Evolutionary conservation across 1,140 invertebrate species (phyloP).

Genomic region (Bathynomus jamesi): DNA sequence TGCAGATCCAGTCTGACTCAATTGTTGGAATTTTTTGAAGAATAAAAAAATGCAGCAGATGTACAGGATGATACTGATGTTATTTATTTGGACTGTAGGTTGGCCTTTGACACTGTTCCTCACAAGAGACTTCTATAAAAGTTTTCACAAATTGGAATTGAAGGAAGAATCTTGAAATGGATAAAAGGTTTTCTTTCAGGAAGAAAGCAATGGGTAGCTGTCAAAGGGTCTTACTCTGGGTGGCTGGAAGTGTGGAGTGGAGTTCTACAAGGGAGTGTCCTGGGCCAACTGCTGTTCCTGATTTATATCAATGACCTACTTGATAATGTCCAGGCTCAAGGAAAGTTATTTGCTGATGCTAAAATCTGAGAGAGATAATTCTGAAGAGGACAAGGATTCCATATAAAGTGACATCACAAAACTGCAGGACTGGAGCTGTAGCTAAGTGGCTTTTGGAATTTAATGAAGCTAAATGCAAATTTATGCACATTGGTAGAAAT

Average conservation of each 20-base stretch:
- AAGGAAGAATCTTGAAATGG: background rate
- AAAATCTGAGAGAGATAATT: too few species aligned
- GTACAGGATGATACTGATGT: background rate
- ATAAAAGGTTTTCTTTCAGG: background rate
- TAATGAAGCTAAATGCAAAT: too few species aligned
- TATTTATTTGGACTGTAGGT: constrained; percentile 11
- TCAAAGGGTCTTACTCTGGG: background rate
- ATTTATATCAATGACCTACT: too few species aligned
- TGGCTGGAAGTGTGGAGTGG: background rate
- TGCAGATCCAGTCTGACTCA: constrained; percentile 4
- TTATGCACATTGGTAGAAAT: too few species aligned
- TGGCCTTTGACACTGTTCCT: constrained; percentile 8
- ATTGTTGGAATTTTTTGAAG: background rate
- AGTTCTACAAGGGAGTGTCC: too few species aligned
- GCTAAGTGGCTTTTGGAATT: too few species aligned
- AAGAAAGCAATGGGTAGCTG: constrained; percentile 5
- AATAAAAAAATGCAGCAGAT: background rate
- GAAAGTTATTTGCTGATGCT: too few species aligned
- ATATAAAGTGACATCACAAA: too few species aligned
- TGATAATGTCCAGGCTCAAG: too few species aligned
- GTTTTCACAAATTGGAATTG: background rate
- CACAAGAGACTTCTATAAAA: background rate
- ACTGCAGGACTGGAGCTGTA: too few species aligned
- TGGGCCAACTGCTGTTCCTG: too few species aligned
- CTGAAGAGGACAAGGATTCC: too few species aligned